Conservation (phyloP, 1,140 invertebrate genomes). For the Papilio dardanus region DNA sequence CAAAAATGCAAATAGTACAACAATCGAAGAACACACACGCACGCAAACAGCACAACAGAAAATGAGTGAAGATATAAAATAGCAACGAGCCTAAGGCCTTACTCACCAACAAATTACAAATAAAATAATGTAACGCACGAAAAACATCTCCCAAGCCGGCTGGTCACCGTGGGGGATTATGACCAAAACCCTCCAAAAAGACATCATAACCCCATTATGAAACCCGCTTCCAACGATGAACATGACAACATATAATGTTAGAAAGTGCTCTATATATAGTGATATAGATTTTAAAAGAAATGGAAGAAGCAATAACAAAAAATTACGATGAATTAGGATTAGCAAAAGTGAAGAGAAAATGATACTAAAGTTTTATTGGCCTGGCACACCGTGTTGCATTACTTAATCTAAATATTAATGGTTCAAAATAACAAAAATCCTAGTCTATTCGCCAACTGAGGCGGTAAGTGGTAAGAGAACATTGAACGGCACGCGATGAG, state of each 20-base stretch:
- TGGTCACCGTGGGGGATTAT: slow-evolving; percentile 38
- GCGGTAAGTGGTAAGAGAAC: slow-evolving; percentile 8
- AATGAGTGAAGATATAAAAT: slow-evolving; percentile 29
- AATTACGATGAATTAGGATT: slow-evolving; percentile 47
- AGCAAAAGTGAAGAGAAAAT: slow-evolving; percentile 33
- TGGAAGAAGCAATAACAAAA: slow-evolving; percentile 39
- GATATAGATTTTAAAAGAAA: slow-evolving; percentile 38
- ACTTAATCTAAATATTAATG: slow-evolving; percentile 18
- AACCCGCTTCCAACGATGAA: slow-evolving; percentile 12
- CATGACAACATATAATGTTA: slow-evolving; percentile 44
- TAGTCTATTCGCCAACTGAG: slow-evolving; percentile 33
- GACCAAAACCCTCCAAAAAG: slow-evolving; percentile 44
- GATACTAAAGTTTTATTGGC: slow-evolving; percentile 24
- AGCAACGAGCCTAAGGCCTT: slow-evolving; percentile 42
- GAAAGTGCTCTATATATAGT: slow-evolving; percentile 38
- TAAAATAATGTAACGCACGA: slow-evolving; percentile 32
- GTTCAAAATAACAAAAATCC: neutral
- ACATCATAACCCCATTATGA: slow-evolving; percentile 13
- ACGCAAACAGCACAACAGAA: too few species aligned
- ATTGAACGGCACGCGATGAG: slow-evolving; percentile 34
- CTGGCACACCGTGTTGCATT: slow-evolving; percentile 5
- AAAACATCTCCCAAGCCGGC: slow-evolving; percentile 46
- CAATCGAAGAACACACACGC: too few species aligned
- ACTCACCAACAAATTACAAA: slow-evolving; percentile 39
- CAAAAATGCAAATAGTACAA: slow-evolving; percentile 39